Percentiles rank a stretch among this genome's conserved stretches.
These are phyloP conservation scores for Heteractis magnifica DNA, from an alignment of 92 coral and sea anemone species.

Conservation along the genomic window DNA sequence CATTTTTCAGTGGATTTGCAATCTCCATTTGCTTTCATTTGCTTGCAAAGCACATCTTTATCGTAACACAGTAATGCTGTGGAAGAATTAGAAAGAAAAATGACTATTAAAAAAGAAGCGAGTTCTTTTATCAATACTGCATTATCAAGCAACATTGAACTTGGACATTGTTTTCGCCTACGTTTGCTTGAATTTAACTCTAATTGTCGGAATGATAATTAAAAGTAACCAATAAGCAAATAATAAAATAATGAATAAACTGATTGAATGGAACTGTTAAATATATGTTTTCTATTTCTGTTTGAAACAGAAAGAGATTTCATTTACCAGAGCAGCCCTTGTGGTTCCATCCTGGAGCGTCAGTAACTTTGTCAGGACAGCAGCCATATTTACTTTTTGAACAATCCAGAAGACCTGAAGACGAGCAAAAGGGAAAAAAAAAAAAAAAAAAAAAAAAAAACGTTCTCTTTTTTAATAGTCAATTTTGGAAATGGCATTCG, in stretches of 20 bases:
- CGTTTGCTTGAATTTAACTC: not conserved
- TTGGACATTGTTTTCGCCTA: not conserved
- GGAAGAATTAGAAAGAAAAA: not conserved
- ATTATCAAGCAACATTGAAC: not conserved
- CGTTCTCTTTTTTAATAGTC: no score
- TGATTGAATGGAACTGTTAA: no score
- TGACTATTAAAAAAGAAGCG: not conserved
- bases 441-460: not conserved
- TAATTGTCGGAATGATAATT: no score
- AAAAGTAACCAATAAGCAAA: no score
- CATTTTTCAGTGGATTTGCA: not conserved
- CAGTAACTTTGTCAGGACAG: not conserved
- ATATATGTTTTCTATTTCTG: no score
- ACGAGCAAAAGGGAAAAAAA: not conserved
- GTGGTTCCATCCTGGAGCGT: slow-evolving; percentile 5
- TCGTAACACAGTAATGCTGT: slow-evolving; percentile 16
- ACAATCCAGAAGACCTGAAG: slow-evolving; percentile 5
- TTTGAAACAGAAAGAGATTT: no score
- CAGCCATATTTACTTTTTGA: not conserved
- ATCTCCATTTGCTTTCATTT: slow-evolving; percentile 14
- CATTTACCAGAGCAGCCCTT: slow-evolving; percentile 6
- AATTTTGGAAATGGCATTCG: no score
- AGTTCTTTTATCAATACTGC: not conserved
- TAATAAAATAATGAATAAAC: no score
- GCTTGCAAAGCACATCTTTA: not conserved